Evolutionary conservation across 2,113 vertebrate genomes (phyloP).

Genomic region (Triplophysa rosa): DNA sequence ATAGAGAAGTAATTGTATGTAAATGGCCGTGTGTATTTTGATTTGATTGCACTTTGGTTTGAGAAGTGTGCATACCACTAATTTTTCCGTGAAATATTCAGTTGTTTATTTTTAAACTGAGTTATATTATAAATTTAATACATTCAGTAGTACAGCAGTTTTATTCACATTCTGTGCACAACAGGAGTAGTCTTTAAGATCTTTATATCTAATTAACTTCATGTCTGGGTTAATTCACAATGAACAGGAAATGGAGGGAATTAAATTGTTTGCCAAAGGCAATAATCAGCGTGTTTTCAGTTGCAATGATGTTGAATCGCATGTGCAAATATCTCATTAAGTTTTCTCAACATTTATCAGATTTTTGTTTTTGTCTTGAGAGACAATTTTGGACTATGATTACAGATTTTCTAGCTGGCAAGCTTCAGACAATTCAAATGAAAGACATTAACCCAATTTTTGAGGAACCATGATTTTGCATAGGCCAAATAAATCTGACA

Average conservation of each 20-base stretch:
- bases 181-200: constrained; percentile 41
- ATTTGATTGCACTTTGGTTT: not conserved
- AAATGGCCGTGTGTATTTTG: not conserved
- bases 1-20: not conserved
- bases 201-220: constrained; percentile 47
- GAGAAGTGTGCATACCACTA: not conserved
- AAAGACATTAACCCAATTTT: constrained; percentile 28
- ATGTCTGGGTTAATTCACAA: constrained; percentile 34
- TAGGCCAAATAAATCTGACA: constrained; percentile 24
- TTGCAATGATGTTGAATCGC: constrained; percentile 40
- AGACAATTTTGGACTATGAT: constrained; percentile 49
- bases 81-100: not conserved
- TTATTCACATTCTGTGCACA: constrained; percentile 39
- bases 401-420: constrained; percentile 47
- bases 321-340: constrained; percentile 47
- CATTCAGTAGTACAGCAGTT: not conserved
- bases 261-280: constrained; percentile 34
- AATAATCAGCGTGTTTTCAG: constrained; percentile 42
- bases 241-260: constrained; percentile 40
- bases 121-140: too few relatives aligned
- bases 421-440: constrained; percentile 33
- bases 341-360: constrained; percentile 28
- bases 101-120: not conserved
- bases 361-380: constrained; percentile 44
- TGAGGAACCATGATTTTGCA: not conserved